phyloP scores from a whole-genome alignment of 2,888 invertebrate genomes.

The Synanthedon formicaeformis region DNA sequence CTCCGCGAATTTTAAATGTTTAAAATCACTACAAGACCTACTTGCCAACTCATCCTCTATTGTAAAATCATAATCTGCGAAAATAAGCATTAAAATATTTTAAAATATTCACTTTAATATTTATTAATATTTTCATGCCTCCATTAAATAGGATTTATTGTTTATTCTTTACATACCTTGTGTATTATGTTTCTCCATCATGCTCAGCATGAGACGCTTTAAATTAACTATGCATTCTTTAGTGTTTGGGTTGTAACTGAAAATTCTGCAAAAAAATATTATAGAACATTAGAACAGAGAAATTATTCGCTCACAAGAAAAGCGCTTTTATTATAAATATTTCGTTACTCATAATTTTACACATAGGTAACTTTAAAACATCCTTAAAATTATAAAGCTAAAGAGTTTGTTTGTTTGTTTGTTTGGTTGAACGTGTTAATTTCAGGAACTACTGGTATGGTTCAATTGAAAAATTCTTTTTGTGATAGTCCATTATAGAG shows the following conservation, averaged over 20 bases:
- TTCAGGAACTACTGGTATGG: too few relatives aligned
- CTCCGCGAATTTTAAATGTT: too few relatives aligned
- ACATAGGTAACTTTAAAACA: too few relatives aligned
- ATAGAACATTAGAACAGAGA: neutral
- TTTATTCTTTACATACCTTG: slow-evolving; percentile 14
- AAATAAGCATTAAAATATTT: slow-evolving; percentile 1
- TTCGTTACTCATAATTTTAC: too few relatives aligned
- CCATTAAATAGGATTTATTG: neutral
- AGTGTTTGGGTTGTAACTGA: slow-evolving; percentile 28
- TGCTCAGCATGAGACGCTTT: slow-evolving; percentile 21
- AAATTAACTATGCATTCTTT: slow-evolving; percentile 33
- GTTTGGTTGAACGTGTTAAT: too few relatives aligned
- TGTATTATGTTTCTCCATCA: slow-evolving; percentile 22
- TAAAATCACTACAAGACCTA: slow-evolving; percentile 10
- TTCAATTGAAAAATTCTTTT: too few relatives aligned
- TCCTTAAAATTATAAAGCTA: too few relatives aligned
- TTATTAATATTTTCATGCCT: neutral
- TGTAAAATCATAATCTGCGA: slow-evolving; percentile 15
- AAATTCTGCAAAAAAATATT: slow-evolving; percentile 25
- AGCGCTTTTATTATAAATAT: too few relatives aligned
- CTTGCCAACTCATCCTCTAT: slow-evolving; percentile 21
- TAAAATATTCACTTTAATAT: neutral
- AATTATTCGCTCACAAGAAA: too few relatives aligned
- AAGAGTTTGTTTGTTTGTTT: too few relatives aligned
- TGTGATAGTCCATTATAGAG: too few relatives aligned